Evolutionary conservation across 2,113 vertebrate genomes (phyloP).

Genomic region (Trachemys scripta): DNA sequence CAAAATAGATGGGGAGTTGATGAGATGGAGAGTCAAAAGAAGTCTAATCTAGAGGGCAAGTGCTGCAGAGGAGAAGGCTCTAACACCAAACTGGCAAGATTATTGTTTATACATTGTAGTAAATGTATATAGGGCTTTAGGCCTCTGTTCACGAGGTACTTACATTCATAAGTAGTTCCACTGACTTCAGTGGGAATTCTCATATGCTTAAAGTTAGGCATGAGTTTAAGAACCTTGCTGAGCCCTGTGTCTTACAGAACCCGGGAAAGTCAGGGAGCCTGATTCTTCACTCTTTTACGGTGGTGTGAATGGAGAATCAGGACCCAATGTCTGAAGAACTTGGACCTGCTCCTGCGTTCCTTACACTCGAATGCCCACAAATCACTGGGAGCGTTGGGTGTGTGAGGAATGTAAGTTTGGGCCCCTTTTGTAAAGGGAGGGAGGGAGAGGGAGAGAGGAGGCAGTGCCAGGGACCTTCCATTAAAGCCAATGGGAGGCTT

Average conservation of each 20-base stretch:
- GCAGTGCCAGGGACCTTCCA: neutral
- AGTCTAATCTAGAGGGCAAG: neutral
- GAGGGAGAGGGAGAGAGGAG: neutral
- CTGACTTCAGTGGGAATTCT: neutral
- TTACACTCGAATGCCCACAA: neutral
- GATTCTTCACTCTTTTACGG: neutral
- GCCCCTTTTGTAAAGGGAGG: neutral
- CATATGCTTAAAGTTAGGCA: neutral
- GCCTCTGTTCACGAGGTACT: neutral
- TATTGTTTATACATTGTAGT: neutral
- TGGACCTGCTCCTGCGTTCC: neutral
- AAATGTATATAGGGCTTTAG: neutral
- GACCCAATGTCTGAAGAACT: neutral
- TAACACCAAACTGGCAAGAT: neutral
- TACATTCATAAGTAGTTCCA: neutral
- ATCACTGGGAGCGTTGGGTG: neutral
- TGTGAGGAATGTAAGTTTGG: neutral
- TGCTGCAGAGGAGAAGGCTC: neutral
- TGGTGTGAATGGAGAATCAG: neutral
- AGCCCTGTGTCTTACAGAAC: neutral
- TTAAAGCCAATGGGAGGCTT: too few species aligned
- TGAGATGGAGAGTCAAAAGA: neutral
- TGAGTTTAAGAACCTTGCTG: neutral
- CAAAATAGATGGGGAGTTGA: neutral
- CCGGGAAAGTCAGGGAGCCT: neutral